A percentile compares a stretch with the other conserved stretches of the same genome.
These are phyloP conservation scores for Drosophila cracens DNA, from an alignment of 2,888 invertebrate genomes.

Conservation along the genomic window DNA sequence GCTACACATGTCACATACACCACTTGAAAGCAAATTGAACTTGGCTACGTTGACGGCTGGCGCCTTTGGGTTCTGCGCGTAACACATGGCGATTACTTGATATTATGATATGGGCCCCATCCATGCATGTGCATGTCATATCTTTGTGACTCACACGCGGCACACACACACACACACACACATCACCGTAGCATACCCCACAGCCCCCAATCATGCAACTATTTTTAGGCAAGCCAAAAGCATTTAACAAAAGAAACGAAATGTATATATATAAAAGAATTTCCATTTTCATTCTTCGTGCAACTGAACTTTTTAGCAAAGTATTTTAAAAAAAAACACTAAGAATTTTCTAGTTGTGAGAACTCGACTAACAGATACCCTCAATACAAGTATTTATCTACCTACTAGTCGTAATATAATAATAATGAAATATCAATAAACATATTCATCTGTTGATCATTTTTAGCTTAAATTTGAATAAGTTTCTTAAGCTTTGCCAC, in stretches of 20 bases:
- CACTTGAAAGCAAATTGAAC: slow-evolving; percentile 72
- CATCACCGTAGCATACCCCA: background rate
- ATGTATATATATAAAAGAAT: slow-evolving; percentile 41
- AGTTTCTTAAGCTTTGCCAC: background rate
- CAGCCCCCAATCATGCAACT: slow-evolving; percentile 21
- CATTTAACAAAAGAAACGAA: slow-evolving; percentile 58
- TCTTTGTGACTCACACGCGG: slow-evolving; percentile 45
- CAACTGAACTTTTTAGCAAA: slow-evolving; percentile 35
- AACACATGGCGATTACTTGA: slow-evolving; percentile 73
- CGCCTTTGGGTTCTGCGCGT: slow-evolving; percentile 61
- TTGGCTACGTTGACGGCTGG: slow-evolving; percentile 61
- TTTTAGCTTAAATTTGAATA: background rate
- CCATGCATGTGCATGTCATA: slow-evolving; percentile 33
- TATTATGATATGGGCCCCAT: slow-evolving; percentile 40
- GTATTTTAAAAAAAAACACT: slow-evolving; percentile 9
- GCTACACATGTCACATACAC: slow-evolving; percentile 40
- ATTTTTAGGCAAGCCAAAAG: slow-evolving; percentile 58
- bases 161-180: slow-evolving; percentile 7
- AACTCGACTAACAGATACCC: slow-evolving; percentile 10
- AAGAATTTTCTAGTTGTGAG: background rate
- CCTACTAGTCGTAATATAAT: background rate
- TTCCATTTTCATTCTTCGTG: slow-evolving; percentile 59
- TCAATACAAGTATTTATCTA: background rate
- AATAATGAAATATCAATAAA: background rate
- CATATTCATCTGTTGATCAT: background rate